Evolutionary conservation across 2,113 vertebrate species (phyloP), one percentile per base, ranked within the genome.

Genomic region (Brienomyrus longianalis): DNA sequence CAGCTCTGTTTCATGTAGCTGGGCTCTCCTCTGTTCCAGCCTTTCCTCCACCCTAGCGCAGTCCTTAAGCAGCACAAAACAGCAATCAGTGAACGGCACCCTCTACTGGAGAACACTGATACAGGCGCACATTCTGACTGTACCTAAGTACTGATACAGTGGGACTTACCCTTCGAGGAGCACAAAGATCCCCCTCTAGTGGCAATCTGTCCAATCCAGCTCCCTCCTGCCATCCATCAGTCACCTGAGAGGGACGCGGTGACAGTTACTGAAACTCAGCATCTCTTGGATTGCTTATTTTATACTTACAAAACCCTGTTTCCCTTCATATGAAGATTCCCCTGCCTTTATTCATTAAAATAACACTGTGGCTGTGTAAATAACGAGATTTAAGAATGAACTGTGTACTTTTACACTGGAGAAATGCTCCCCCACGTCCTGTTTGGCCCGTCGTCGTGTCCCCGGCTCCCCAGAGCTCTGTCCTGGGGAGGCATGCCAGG

Each of bases 31-130:
- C 89, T 93, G 19, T 83, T 77, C 86, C 8, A 94, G 89, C 0
- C 43, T 91, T 87, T 92, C 90, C 23, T 95, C 93, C 80, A 93
- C 94, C 87, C 93, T 90, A 51, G 91, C 92, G 89, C 92, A 92
- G 89, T 91, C 91, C 93, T 95, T 83, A 89, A 77, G 92, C 92
- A 84, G 91, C 56, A 90, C 86, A 87, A 47, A 59, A 4, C 84
- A 80, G 56, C 77, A 52, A 45, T 19, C 3, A 0, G 84, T 45
- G n/a, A 80, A 27, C 23, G 1, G 56, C 23, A 43, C 87, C 56
- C 87, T 45, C 87, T 88, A 39, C 23, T 43, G 56, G 56, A 66
- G 59, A 15, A 50, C 10, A 62, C 45, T 50, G 35, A 47, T 77
- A 88, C 2, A 74, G 45, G 5, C 3, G 31, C 50, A 23, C 17